Conservation (phyloP, 2,113 vertebrate species). For the Oxyura jamaicensis region DNA sequence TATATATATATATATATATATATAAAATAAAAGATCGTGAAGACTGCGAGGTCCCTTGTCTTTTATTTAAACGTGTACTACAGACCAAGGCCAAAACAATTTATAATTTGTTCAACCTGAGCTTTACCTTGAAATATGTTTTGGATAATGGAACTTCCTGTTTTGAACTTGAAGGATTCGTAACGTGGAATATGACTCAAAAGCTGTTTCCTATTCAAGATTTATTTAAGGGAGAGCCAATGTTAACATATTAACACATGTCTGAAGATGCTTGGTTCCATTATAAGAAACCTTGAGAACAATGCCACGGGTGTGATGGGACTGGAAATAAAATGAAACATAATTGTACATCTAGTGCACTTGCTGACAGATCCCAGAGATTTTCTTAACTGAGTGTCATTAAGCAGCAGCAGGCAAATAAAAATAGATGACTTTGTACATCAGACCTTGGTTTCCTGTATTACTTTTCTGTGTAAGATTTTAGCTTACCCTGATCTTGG, state of each 20-base stretch:
- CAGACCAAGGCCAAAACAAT: background rate
- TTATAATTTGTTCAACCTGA: background rate
- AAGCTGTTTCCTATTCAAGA: background rate
- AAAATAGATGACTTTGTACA: slow-evolving; percentile 37
- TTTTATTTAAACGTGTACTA: background rate
- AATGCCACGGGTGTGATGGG: background rate
- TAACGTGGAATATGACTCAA: background rate
- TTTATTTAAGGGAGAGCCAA: background rate
- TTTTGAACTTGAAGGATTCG: background rate
- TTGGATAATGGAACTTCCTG: background rate
- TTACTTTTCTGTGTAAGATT: slow-evolving; percentile 6
- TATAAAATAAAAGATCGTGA: background rate
- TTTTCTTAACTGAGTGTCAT: slow-evolving; percentile 53
- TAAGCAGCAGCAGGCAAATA: slow-evolving; percentile 35
- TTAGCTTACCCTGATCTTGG: background rate
- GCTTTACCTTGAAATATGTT: background rate
- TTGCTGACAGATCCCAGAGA: background rate
- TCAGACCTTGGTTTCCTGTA: slow-evolving; percentile 19
- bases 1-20: too few relatives aligned
- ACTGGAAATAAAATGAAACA: background rate
- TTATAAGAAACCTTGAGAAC: background rate
- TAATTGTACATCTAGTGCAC: background rate
- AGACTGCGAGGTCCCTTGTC: background rate
- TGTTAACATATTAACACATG: background rate
- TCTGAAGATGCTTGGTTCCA: background rate